A percentile compares a stretch with the other conserved stretches of the same genome.
Evolutionary conservation across 2,113 vertebrate species (phyloP).

Genomic region (Corythaeola cristata): DNA sequence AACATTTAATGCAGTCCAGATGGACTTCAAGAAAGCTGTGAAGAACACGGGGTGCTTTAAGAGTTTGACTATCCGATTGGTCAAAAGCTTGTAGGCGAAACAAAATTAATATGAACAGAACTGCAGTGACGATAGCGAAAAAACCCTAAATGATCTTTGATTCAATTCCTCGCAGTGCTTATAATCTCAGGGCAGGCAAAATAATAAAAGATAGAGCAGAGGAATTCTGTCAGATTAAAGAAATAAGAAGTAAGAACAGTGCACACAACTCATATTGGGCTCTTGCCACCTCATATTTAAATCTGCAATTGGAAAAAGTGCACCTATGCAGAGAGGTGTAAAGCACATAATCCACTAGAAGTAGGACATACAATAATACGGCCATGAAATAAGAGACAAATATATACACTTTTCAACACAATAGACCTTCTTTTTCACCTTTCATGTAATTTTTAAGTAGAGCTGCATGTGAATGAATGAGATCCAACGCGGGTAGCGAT

Average conservation of each 20-base stretch:
- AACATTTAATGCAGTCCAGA: conserved; percentile 11
- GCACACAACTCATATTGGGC: conserved; percentile 3
- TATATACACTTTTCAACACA: neutral
- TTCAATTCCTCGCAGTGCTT: neutral
- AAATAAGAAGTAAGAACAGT: neutral
- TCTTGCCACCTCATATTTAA: neutral
- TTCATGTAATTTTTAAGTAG: conserved; percentile 7
- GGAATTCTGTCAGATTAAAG: conserved; percentile 15
- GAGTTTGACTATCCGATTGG: neutral
- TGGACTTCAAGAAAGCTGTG: conserved; percentile 38
- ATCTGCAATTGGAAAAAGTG: neutral
- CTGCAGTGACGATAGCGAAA: neutral
- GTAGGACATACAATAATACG: neutral
- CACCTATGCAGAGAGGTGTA: neutral
- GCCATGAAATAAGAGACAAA: neutral
- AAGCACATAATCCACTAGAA: neutral
- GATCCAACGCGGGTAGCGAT: neutral
- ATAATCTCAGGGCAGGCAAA: neutral
- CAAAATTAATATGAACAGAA: conserved; percentile 11
- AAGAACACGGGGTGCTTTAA: neutral
- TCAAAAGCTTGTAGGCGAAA: neutral
- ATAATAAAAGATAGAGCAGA: conserved; percentile 10
- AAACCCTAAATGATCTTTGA: neutral
- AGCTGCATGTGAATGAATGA: neutral
- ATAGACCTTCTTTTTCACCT: neutral